Percentiles rank a stretch among this genome's conserved stretches.
Evolutionary conservation across 2,797 vertebrate genomes (phyloP).

Genomic region (Pogoniulus pusillus): DNA sequence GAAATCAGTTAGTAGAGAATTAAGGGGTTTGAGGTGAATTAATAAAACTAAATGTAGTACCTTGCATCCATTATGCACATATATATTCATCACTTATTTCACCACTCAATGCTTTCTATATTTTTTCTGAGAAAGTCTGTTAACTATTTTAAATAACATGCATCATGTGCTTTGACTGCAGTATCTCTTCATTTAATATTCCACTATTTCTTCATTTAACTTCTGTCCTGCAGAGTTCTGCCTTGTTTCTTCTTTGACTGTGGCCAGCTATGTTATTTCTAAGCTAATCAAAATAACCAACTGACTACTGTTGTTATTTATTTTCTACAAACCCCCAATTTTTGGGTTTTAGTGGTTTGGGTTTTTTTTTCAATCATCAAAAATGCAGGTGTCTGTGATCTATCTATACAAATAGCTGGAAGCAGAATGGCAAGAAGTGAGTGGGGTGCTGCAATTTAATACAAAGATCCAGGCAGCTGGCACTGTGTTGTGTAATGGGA

Average conservation of each 20-base stretch:
- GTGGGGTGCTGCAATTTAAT: background rate
- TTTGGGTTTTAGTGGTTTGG: no score
- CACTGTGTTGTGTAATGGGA: slow-evolving; percentile 28
- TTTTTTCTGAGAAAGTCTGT: slow-evolving; percentile 29
- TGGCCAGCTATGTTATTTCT: slow-evolving; percentile 19
- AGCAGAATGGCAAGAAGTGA: slow-evolving; percentile 33
- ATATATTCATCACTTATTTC: background rate
- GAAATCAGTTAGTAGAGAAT: slow-evolving; percentile 49
- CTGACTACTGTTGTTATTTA: slow-evolving; percentile 27
- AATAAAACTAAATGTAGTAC: background rate
- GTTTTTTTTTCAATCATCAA: slow-evolving; percentile 3
- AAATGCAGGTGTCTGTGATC: slow-evolving; percentile 7
- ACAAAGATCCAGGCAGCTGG: slow-evolving; percentile 31
- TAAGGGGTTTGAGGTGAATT: background rate
- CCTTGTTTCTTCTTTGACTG: slow-evolving; percentile 40
- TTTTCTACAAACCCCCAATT: background rate
- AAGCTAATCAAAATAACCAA: slow-evolving; percentile 41
- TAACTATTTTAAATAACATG: slow-evolving; percentile 32
- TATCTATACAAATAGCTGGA: background rate
- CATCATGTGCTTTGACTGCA: background rate
- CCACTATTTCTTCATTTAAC: slow-evolving; percentile 32
- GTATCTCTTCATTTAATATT: slow-evolving; percentile 54
- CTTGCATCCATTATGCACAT: background rate
- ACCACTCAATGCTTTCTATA: slow-evolving; percentile 30
- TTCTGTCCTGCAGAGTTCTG: slow-evolving; percentile 18